phyloP scores from a whole-genome alignment of 2,888 invertebrate genomes.

The Enchytraeus crypticus region DNA sequence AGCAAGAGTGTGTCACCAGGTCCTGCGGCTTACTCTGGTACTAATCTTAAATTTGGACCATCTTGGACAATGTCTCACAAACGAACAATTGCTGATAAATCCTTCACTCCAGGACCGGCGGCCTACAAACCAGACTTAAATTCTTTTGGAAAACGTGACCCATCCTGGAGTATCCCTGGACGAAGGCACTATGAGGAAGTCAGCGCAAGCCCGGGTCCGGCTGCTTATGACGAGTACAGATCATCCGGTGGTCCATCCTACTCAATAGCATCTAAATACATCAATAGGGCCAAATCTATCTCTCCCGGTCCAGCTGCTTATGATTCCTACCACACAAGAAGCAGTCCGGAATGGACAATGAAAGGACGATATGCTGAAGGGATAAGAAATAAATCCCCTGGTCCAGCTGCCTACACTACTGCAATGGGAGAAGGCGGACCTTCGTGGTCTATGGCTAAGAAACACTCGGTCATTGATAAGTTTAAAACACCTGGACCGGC shows the following conservation, averaged over 20 bases:
- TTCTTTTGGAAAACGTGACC: constrained; percentile 1
- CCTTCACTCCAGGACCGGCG: constrained; percentile 2
- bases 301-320: constrained; percentile 9
- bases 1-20: constrained; percentile 2
- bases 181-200: not conserved
- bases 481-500: constrained; percentile 1
- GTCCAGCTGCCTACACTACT: constrained; percentile 1
- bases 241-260: not conserved
- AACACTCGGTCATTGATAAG: not conserved
- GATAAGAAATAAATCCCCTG: constrained; percentile 2
- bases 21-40: not conserved
- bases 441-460: constrained; percentile 7
- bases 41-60: not conserved
- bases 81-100: not conserved
- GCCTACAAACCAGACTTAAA: constrained; percentile 3
- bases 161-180: constrained; percentile 5
- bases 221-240: not conserved
- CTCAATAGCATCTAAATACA: not conserved
- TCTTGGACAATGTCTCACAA: not conserved
- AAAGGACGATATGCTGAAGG: constrained; percentile 2
- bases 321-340: not conserved
- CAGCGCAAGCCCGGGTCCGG: constrained; percentile 4
- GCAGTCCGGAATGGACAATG: constrained; percentile 5
- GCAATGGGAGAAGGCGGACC: not conserved
- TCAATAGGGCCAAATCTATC: not conserved